A percentile compares a stretch with the other conserved stretches of the same genome.
Evolutionary conservation across 2,113 vertebrate genomes (phyloP).

Genomic region (Plotosus lineatus): DNA sequence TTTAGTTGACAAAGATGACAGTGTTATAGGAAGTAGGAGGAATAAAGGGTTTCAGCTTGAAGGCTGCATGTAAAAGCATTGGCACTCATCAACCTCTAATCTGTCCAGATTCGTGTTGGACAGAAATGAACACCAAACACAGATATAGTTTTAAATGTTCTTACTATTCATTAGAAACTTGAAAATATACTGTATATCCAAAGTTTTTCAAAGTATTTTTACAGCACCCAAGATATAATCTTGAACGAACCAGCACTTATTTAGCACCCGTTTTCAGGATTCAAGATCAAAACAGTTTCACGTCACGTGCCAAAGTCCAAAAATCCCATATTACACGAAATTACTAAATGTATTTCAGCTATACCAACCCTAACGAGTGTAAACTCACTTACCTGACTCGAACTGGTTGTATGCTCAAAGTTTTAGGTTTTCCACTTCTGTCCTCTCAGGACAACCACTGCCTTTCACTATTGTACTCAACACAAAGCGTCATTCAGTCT

Average conservation of each 20-base stretch:
- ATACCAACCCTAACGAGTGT: not conserved
- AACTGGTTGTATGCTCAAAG: not conserved
- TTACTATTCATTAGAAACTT: not conserved
- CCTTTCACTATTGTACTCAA: conserved; percentile 55
- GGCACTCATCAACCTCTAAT: not conserved
- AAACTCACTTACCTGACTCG: conserved; percentile 23
- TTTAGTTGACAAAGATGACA: too few species aligned
- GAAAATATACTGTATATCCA: not conserved
- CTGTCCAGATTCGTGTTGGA: not conserved
- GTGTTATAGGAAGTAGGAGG: not conserved
- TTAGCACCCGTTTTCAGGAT: not conserved
- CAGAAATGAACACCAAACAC: not conserved
- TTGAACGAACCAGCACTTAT: not conserved
- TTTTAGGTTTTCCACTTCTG: conserved; percentile 1
- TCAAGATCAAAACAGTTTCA: not conserved
- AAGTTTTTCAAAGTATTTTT: too few species aligned
- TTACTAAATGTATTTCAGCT: not conserved
- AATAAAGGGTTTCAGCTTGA: not conserved
- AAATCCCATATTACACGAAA: not conserved
- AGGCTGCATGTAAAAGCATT: not conserved
- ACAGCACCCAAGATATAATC: too few species aligned
- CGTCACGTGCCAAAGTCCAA: not conserved
- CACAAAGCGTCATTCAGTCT: conserved; percentile 77
- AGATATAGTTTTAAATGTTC: not conserved
- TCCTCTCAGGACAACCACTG: conserved; percentile 33